Conservation (phyloP, 2,113 vertebrate species). For the Pteropus alecto region DNA sequence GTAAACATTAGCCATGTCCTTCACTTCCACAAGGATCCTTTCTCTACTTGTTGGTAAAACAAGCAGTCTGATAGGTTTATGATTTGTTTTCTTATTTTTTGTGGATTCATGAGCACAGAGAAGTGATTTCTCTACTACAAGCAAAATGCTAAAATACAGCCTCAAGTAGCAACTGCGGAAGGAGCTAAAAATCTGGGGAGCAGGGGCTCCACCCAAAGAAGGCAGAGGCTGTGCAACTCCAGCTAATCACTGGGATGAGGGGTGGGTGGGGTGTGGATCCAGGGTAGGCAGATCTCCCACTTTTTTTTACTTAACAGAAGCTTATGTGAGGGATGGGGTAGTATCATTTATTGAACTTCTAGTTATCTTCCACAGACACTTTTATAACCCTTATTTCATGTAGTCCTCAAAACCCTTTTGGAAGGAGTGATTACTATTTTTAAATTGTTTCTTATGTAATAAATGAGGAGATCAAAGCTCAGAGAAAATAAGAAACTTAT, state of each 20-base stretch:
- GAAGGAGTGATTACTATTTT: background rate
- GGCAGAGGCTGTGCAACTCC: background rate
- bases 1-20: background rate
- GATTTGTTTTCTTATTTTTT: slow-evolving; percentile 50
- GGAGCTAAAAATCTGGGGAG: background rate
- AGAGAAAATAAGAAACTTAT: background rate
- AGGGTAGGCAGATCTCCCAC: background rate
- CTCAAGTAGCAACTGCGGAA: background rate
- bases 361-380: background rate
- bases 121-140: slow-evolving; percentile 14
- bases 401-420: background rate
- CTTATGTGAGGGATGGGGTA: background rate
- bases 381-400: background rate
- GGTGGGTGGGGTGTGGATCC: no score
- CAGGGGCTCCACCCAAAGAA: rapidly evolving
- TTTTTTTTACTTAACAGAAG: background rate
- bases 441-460: background rate
- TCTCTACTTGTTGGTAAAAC: slow-evolving; percentile 18
- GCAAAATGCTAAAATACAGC: background rate
- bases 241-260: rapidly evolving
- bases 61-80: background rate
- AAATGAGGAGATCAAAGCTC: background rate
- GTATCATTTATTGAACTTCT: background rate
- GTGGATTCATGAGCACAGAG: background rate
- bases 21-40: background rate